Conservation (phyloP, 2,113 vertebrate species). For the Carlito syrichta region DNA sequence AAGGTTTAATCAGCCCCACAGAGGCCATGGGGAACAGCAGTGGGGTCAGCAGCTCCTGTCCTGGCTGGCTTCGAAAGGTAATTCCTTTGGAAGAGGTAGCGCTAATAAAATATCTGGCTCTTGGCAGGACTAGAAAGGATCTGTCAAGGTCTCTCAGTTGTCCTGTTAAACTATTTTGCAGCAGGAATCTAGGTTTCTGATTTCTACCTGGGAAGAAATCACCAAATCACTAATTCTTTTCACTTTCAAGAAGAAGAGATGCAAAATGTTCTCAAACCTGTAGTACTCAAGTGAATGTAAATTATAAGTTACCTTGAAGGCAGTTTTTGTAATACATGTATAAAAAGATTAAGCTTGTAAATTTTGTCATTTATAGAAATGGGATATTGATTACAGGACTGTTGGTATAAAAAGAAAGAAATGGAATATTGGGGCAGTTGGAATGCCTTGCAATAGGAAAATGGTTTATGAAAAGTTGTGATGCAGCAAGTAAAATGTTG, state of each 20-base stretch:
- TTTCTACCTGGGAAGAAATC: neutral
- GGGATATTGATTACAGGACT: too few relatives aligned
- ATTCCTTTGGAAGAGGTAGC: slow-evolving; percentile 21
- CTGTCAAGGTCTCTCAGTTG: neutral
- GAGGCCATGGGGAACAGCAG: slow-evolving; percentile 83
- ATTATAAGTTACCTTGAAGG: neutral
- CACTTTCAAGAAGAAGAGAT: neutral
- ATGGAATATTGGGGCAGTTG: neutral
- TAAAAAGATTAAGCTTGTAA: neutral
- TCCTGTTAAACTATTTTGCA: neutral
- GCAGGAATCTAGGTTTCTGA: neutral
- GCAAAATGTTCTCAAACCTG: neutral
- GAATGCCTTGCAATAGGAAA: neutral
- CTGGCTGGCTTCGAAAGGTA: slow-evolving; percentile 96
- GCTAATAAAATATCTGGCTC: neutral
- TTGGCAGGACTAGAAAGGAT: neutral
- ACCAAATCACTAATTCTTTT: slow-evolving; percentile 14
- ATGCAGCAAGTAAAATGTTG: neutral
- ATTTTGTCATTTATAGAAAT: slow-evolving; percentile 4
- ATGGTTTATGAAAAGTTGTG: neutral
- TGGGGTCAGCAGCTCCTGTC: slow-evolving; percentile 93
- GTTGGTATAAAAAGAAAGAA: too few relatives aligned
- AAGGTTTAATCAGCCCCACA: slow-evolving; percentile 85
- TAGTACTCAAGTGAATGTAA: slow-evolving; percentile 36
- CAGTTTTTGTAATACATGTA: neutral